phyloP scores from a whole-genome alignment of 2,113 vertebrate species.

The Chaenogobius annularis region DNA sequence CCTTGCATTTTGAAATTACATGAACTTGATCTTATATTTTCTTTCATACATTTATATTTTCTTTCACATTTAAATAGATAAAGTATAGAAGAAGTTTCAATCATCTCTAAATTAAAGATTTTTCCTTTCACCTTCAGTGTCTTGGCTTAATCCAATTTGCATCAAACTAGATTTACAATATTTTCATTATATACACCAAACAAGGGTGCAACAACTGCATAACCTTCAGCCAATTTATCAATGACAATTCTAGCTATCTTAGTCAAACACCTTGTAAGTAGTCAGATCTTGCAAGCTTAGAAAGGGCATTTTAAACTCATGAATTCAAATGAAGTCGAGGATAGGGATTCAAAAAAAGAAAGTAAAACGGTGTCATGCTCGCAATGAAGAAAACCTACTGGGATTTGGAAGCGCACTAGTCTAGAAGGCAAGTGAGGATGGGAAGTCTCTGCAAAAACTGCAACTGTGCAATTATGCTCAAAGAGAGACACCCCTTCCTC shows the following conservation, averaged over 20 bases:
- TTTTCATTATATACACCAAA: neutral
- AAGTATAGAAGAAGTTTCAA: too few relatives aligned
- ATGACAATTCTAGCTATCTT: neutral
- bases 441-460: conserved; percentile 20
- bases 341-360: neutral
- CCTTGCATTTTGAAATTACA: too few relatives aligned
- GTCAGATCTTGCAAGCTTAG: neutral
- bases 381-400: conserved; percentile 15
- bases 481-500: conserved; percentile 52
- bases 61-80: too few relatives aligned
- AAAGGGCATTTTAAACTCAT: neutral
- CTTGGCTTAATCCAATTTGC: neutral
- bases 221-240: neutral
- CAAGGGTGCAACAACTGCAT: neutral
- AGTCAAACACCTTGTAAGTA: neutral
- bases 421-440: neutral
- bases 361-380: conserved; percentile 22
- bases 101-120: too few relatives aligned
- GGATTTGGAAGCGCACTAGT: conserved; percentile 4
- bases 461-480: conserved; percentile 57
- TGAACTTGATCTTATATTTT: too few relatives aligned
- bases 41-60: too few relatives aligned
- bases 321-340: neutral
- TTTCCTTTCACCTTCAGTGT: too few relatives aligned
- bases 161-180: neutral